These are phyloP conservation scores for Pongo pygmaeus DNA, from an alignment of 2,113 vertebrate species.

Conservation along the genomic window DNA sequence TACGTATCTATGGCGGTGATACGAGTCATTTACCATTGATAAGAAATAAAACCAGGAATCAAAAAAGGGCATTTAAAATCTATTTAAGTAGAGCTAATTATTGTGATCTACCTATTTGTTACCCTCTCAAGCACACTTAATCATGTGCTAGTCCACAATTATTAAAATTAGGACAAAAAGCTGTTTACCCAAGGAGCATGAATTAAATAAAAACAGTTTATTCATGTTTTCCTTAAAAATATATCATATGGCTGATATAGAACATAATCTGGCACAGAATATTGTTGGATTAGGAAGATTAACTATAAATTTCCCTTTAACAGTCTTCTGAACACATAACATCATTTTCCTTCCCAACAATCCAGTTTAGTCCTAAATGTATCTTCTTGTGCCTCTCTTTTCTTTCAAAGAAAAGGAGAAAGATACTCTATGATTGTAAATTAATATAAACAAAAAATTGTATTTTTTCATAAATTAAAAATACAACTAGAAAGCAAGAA, in stretches of 20 bases:
- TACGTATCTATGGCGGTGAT: background rate
- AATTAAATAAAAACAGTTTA: background rate
- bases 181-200: background rate
- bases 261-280: background rate
- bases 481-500: background rate
- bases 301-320: background rate
- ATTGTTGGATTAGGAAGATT: background rate
- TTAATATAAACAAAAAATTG: background rate
- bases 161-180: background rate
- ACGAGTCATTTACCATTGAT: background rate
- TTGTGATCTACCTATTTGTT: background rate
- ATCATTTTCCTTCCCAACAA: background rate
- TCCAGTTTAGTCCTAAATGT: background rate
- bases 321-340: background rate
- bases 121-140: background rate
- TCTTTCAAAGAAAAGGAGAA: background rate
- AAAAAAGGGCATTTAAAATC: background rate
- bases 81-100: background rate
- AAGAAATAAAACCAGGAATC: slow-evolving; percentile 25
- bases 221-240: background rate
- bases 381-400: background rate
- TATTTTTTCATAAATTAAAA: background rate
- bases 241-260: background rate
- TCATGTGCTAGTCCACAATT: background rate
- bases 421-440: background rate